Conservation (phyloP, 1,140 invertebrate species). For the Tribolium castaneum region DNA sequence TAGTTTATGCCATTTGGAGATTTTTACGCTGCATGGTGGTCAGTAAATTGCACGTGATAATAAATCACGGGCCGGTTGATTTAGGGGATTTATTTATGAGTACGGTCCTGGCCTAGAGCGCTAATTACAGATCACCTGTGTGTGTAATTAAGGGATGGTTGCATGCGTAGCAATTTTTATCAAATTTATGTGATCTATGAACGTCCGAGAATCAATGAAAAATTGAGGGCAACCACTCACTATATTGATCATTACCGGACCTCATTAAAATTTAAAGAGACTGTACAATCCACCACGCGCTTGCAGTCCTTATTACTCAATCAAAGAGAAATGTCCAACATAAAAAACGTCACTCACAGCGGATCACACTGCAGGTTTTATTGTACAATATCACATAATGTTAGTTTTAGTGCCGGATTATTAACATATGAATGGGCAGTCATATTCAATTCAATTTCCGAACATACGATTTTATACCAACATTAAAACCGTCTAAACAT, state of each 20-base stretch:
- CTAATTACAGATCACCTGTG: constrained; percentile 15
- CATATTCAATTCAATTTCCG: constrained; percentile 28
- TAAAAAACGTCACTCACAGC: constrained; percentile 16
- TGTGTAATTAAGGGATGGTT: background rate
- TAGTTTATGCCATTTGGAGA: constrained; percentile 26
- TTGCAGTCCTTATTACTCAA: background rate
- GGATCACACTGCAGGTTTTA: constrained; percentile 25
- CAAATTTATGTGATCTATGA: background rate
- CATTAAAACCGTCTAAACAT: constrained; percentile 17
- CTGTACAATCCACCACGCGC: background rate
- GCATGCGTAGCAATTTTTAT: background rate
- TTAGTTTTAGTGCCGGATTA: constrained; percentile 14
- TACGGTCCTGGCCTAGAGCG: background rate
- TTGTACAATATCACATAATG: constrained; percentile 28
- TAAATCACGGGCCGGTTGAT: background rate
- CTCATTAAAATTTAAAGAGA: background rate
- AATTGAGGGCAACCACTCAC: background rate
- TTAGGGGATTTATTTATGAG: constrained; percentile 13
- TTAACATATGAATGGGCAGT: constrained; percentile 25
- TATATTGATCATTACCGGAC: background rate
- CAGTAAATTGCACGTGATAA: background rate
- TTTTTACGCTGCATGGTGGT: background rate
- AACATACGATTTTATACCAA: constrained; percentile 6
- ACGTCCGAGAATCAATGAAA: constrained; percentile 5
- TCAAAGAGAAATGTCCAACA: background rate